A percentile compares a stretch with the other conserved stretches of the same genome.
Evolutionary conservation across 1,140 invertebrate species (phyloP).

Genomic region (Lepidurus apus): DNA sequence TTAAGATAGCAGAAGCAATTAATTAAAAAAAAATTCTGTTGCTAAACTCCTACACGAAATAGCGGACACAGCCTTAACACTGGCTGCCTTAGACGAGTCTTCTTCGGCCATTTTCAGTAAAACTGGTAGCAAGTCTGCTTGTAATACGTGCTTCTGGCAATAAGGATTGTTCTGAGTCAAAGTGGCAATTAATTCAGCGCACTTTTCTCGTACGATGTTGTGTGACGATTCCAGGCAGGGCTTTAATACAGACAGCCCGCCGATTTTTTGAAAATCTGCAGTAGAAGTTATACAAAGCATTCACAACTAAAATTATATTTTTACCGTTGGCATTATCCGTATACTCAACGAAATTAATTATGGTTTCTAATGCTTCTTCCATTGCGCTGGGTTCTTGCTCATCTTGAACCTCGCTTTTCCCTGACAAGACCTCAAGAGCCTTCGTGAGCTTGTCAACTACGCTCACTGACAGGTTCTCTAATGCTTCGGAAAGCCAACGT

Average conservation of each 20-base stretch:
- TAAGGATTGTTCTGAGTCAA: conserved; percentile 72
- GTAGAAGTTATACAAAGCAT: conserved; percentile 35
- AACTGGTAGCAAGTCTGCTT: conserved; percentile 56
- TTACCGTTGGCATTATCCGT: conserved; percentile 67
- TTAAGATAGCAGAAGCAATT: conserved; percentile 6
- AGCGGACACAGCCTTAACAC: conserved; percentile 65
- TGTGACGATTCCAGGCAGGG: conserved; percentile 58
- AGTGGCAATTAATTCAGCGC: conserved; percentile 62
- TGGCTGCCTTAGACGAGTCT: conserved; percentile 53
- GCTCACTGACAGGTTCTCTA: conserved; percentile 60
- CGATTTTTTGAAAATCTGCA: conserved; percentile 73
- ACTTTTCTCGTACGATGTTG: conserved; percentile 54
- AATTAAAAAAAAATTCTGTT: conserved; percentile 23
- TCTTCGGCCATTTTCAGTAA: conserved; percentile 59
- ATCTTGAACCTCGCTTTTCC: conserved; percentile 48
- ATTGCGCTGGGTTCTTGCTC: conserved; percentile 52
- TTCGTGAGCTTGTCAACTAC: conserved; percentile 58
- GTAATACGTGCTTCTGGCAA: conserved; percentile 60
- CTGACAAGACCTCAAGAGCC: conserved; percentile 53
- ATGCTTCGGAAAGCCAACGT: conserved; percentile 60
- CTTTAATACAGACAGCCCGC: conserved; percentile 63
- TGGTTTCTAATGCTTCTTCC: conserved; percentile 53
- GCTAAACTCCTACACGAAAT: conserved; percentile 59
- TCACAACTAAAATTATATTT: neutral
- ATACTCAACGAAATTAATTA: conserved; percentile 60